Conservation (phyloP, 2,888 invertebrate genomes). For the Melinopterus prodromus region DNA sequence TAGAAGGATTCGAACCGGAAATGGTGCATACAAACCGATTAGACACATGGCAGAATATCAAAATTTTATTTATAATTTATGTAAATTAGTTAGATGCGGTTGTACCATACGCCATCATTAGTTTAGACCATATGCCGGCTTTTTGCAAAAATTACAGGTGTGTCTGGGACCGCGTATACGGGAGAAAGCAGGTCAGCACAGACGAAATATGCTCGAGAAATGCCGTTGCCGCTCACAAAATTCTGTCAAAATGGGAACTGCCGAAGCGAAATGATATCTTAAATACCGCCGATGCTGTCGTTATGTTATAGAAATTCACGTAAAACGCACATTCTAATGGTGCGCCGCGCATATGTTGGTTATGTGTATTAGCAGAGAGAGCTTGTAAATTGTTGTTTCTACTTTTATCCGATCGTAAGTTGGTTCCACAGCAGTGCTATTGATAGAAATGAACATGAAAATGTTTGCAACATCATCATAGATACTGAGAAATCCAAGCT, state of each 20-base stretch:
- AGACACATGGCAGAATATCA: background rate
- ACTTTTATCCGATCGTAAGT: too few species aligned
- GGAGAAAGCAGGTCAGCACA: background rate
- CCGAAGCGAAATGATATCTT: background rate
- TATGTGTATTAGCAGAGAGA: background rate
- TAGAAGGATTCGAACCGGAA: background rate
- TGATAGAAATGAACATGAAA: too few species aligned
- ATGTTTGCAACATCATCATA: too few species aligned
- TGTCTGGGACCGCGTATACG: background rate
- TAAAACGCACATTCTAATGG: background rate
- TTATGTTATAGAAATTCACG: background rate
- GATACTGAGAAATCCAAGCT: too few species aligned
- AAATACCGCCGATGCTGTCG: background rate
- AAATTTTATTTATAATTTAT: background rate
- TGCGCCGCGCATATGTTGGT: background rate
- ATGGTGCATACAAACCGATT: background rate
- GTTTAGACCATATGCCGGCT: background rate
- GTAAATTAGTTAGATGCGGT: background rate
- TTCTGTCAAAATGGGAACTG: background rate
- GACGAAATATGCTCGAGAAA: background rate
- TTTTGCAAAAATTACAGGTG: background rate
- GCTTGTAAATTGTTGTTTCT: background rate
- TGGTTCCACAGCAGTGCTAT: too few species aligned
- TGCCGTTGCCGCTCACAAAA: background rate
- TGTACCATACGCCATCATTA: conserved; percentile 4